Evolutionary conservation across 2,113 vertebrate genomes (phyloP), one percentile per base, ranked within the genome.

Genomic region (Percina caprodes): DNA sequence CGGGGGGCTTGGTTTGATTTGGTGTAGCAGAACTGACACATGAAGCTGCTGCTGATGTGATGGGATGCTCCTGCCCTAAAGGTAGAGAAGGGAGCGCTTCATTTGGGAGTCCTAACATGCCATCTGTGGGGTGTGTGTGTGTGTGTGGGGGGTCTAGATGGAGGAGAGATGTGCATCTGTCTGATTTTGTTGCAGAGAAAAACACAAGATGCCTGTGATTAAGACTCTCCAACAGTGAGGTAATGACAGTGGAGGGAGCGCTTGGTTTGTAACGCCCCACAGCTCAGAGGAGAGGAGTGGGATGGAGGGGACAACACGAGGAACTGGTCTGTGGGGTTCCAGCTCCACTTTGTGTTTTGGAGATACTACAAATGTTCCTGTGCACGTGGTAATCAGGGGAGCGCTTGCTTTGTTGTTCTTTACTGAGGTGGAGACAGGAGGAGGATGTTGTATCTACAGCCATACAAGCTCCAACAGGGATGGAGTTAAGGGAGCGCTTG

Each of bases 401-500:
- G 49, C 45, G 45, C 42, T 67, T 49, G 63, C 7, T 49, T 67
- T 67, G 63, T 48, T 15, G 5, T 66, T 5, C 60, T 9, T 62
- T 35, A n/a, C 13, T 11, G 26, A 24, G 24, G 5, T 24, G 56
- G 24, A 33, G 24, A 30, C 13, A 59, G 26, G 49, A 7, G 52
- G 21, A 55, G n/a, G 52, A 23, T 51, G 52, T 30, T 2, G 3
- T 30, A 30, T 3, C 2, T 30, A 30, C 26, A 30, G 26, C 26
- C n/a, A 3, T 23, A 10, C 2, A n/a, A n/a, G n/a, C n/a, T 39
- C 39, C 39, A 39, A 8, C 39, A 39, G 39, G 9, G 35, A 39
- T 39, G 21, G 12, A 13, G 23, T 23, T 21, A 52, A 19, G 60
- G 82, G 81, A 52, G 83, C 77, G 83, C 76, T 88, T 9, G 77